Evolutionary conservation across 92 coral and sea anemone genomes (phyloP).

Genomic region (Zoanthus sociatus): DNA sequence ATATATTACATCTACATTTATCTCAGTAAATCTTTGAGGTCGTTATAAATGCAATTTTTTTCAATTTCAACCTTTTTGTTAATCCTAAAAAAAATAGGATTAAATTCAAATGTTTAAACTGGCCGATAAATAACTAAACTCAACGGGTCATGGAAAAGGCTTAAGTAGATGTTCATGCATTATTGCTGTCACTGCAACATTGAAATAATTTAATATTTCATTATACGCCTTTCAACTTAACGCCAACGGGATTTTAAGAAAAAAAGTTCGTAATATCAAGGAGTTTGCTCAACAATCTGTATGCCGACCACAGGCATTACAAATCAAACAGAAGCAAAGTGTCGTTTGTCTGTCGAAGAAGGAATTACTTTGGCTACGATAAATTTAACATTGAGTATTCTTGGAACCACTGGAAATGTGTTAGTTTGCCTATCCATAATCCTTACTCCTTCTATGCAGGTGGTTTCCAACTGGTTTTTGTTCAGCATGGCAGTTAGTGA

Average conservation of each 20-base stretch:
- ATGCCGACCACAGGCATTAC: neutral
- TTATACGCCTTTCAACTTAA: neutral
- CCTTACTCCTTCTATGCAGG: conserved; percentile 17
- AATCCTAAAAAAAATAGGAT: no score
- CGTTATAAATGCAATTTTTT: no score
- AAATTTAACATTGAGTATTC: conserved; percentile 1
- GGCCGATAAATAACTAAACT: no score
- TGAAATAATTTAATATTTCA: no score
- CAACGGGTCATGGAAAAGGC: no score
- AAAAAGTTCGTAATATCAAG: neutral
- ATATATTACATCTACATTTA: no score
- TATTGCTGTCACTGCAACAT: no score
- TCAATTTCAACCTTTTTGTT: no score
- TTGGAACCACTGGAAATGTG: conserved; percentile 31
- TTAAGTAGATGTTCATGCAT: no score
- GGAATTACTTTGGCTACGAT: conserved; percentile 18
- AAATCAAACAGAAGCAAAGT: neutral
- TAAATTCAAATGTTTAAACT: no score
- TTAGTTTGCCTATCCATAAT: conserved; percentile 28
- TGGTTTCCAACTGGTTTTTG: conserved; percentile 32
- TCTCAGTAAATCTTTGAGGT: no score
- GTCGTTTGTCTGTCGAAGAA: conserved; percentile 25
- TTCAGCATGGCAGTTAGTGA: conserved; percentile 40
- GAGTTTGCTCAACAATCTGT: neutral
- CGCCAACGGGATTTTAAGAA: no score